A percentile compares a stretch with the other conserved stretches of the same genome.
Conservation (phyloP, 2,113 vertebrate species). For the Cygnus atratus region DNA sequence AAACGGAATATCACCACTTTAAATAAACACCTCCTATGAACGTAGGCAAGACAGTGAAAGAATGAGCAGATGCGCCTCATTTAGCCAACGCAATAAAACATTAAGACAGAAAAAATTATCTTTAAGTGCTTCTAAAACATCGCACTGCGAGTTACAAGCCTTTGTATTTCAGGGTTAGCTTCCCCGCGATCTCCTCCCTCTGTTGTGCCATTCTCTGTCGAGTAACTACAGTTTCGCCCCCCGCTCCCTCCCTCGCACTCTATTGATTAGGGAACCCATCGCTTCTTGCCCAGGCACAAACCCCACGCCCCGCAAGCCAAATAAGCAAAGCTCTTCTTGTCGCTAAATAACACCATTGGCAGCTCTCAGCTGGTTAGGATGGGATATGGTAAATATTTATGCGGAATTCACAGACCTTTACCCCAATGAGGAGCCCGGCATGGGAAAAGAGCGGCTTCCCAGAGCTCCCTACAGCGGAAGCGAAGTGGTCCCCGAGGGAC, state of each 20-base stretch:
- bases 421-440: conserved; percentile 67
- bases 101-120: neutral
- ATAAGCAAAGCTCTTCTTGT: neutral
- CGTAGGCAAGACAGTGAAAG: neutral
- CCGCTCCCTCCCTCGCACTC: neutral
- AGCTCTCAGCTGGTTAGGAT: conserved; percentile 47
- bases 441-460: conserved; percentile 75
- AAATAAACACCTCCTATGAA: neutral
- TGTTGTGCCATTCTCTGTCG: neutral
- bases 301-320: neutral
- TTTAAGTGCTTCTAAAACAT: neutral
- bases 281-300: neutral
- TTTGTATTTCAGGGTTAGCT: neutral
- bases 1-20: neutral
- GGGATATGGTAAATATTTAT: conserved; percentile 72
- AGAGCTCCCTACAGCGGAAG: conserved; percentile 51
- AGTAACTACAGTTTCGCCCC: neutral
- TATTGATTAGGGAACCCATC: neutral
- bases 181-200: neutral
- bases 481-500: conserved; percentile 35
- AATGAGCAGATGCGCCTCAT: neutral
- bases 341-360: neutral
- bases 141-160: neutral
- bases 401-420: conserved; percentile 76
- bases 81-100: neutral